Evolutionary conservation across 2,888 invertebrate genomes (phyloP), one percentile per base, ranked within the genome.

Genomic region (Coenonympha glycerion): DNA sequence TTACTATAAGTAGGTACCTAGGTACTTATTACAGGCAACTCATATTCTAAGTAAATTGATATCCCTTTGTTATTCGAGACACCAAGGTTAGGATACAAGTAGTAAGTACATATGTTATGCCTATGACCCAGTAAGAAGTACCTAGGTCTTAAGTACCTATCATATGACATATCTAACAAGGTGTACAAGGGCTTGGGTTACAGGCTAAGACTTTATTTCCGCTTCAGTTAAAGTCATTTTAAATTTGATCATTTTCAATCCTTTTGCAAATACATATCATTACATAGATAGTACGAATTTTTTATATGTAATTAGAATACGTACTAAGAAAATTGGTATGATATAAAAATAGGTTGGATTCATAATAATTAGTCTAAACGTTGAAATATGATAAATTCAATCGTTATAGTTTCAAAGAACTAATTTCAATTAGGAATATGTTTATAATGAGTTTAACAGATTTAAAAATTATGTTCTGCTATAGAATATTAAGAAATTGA

Each of bases 41-140:
- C n/a, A 13, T 9, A 15, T 15, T 22, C 39, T 39, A 39, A 24
- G 24, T 39, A 24, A 39, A 24, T 40, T 49, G 8, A 21, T 48
- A 22, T 45, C 37, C 49, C 41, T 56, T 58, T 53, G 56, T 52
- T 44, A 53, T 24, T 46, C 24, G 53, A 53, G 49, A 34, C 36
- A 19, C 37, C 56, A 56, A 57, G 57, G 57, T 56, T 26, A 47
- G 4, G n/a, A n/a, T 44, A 36, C 18, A n/a, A n/a, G n/a, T n/a
- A n/a, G n/a, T n/a, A n/a, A 49, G 8, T 47, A 31, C 21, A 11
- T 45, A n/a, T n/a, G n/a, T n/a, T n/a, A n/a, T n/a, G n/a, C 22
- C 31, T 41, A 24, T 13, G 36, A 49, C 39, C 16, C 21, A 40
- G 36, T 36, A 19, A 13, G 15, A 13, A 39, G 6, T 19, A 21